phyloP scores from a whole-genome alignment of 2,888 invertebrate genomes.

The Cistogaster globosa region DNA sequence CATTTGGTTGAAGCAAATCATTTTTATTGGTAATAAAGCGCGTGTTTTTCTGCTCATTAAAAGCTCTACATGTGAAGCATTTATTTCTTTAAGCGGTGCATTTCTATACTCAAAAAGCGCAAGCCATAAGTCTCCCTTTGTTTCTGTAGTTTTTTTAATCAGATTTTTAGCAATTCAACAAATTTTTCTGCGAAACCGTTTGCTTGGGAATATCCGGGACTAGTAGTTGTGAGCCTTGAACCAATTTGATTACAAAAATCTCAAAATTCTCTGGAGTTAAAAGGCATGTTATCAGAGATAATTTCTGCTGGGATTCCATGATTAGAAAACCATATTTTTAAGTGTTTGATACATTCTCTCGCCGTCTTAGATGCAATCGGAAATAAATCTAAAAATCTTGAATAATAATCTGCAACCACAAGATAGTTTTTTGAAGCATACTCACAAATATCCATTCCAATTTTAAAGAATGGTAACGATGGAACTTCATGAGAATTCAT shows the following conservation, averaged over 20 bases:
- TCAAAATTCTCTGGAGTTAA: slow-evolving; percentile 38
- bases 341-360: slow-evolving; percentile 56
- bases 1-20: slow-evolving; percentile 16
- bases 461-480: slow-evolving; percentile 3
- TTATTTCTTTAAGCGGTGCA: no score
- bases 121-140: no score
- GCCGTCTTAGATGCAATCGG: slow-evolving; percentile 66
- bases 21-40: neutral
- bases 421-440: slow-evolving; percentile 51
- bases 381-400: slow-evolving; percentile 68
- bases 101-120: no score
- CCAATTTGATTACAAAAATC: slow-evolving; percentile 48
- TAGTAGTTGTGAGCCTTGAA: slow-evolving; percentile 61
- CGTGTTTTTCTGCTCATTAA: slow-evolving; percentile 61
- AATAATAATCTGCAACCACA: slow-evolving; percentile 61
- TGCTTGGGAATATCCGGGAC: slow-evolving; percentile 62
- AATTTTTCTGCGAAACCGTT: slow-evolving; percentile 68
- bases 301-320: slow-evolving; percentile 69
- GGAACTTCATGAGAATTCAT: slow-evolving; percentile 58
- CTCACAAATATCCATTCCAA: slow-evolving; percentile 62
- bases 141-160: no score
- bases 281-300: slow-evolving; percentile 63
- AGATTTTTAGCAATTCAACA: slow-evolving; percentile 60
- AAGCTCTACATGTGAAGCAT: no score
- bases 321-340: slow-evolving; percentile 65